Conservation (phyloP, 1,140 invertebrate species). For the Druon quercuslanigerum region DNA sequence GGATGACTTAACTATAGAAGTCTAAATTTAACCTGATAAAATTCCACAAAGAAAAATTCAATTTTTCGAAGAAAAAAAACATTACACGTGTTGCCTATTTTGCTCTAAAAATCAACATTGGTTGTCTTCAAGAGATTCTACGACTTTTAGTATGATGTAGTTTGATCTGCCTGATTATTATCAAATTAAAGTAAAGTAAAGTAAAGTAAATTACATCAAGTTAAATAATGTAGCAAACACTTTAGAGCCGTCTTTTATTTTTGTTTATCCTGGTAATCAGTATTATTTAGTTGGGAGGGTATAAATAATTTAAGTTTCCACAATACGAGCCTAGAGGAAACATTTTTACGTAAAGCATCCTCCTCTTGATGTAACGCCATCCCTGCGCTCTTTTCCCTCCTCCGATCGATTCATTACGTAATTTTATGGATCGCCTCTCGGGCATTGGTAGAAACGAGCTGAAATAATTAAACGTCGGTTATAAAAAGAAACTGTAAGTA, state of each 20-base stretch:
- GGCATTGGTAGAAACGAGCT: constrained; percentile 24
- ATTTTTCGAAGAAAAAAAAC: no score
- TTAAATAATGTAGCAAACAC: neutral
- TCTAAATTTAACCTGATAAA: no score
- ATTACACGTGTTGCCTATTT: no score
- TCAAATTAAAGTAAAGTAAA: no score
- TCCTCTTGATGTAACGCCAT: constrained; percentile 8
- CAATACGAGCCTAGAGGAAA: constrained; percentile 5
- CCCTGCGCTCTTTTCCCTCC: neutral
- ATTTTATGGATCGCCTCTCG: constrained; percentile 21
- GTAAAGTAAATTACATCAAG: no score
- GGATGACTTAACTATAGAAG: no score
- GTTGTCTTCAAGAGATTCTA: no score
- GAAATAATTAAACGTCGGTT: constrained; percentile 24
- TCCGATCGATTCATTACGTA: constrained; percentile 25
- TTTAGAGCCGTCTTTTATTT: neutral
- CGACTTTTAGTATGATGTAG: no score
- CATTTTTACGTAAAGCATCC: constrained; percentile 20
- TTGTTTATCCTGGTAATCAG: no score
- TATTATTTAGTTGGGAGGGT: neutral
- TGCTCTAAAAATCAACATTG: no score
- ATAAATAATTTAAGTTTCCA: constrained; percentile 24
- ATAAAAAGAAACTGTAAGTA: constrained; percentile 16
- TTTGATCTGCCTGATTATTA: no score
- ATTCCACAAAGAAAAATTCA: no score